These are phyloP conservation scores for Chelon labrosus DNA, from an alignment of 2,797 vertebrate species.

Conservation along the genomic window DNA sequence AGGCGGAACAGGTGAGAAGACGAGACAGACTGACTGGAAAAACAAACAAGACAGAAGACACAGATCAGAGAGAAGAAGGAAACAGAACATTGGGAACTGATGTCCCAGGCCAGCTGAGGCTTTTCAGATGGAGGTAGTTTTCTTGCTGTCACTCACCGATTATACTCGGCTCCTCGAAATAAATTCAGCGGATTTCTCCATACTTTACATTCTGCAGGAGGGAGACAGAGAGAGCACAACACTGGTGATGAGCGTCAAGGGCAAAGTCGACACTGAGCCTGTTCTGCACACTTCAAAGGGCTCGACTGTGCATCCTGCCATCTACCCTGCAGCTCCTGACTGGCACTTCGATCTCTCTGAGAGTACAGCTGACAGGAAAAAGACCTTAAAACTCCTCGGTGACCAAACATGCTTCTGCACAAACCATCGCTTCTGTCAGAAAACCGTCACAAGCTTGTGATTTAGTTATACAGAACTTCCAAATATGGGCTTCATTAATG, in stretches of 20 bases:
- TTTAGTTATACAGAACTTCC: neutral
- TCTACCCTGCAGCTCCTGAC: slow-evolving; percentile 27
- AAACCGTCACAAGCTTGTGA: neutral
- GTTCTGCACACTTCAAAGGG: slow-evolving; percentile 43
- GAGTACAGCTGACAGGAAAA: slow-evolving; percentile 10
- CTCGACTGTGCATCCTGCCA: slow-evolving; percentile 6
- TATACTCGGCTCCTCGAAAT: slow-evolving; percentile 98
- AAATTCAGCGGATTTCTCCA: slow-evolving; percentile 99
- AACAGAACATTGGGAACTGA: neutral
- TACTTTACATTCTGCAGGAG: slow-evolving; percentile 96
- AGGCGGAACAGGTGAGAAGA: neutral
- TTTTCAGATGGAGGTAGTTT: slow-evolving; percentile 22
- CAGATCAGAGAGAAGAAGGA: neutral
- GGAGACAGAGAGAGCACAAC: slow-evolving; percentile 60
- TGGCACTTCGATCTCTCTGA: slow-evolving; percentile 25
- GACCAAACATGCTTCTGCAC: slow-evolving; percentile 5
- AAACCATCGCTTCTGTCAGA: slow-evolving; percentile 2
- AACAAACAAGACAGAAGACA: neutral
- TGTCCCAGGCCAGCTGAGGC: neutral
- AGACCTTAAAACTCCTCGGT: slow-evolving; percentile 17
- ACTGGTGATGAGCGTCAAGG: slow-evolving; percentile 33
- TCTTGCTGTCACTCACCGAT: slow-evolving; percentile 88
- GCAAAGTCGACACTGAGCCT: slow-evolving; percentile 39
- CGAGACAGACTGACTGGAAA: neutral
- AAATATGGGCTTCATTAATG: neutral